Evolutionary conservation across 2,888 invertebrate species (phyloP).

Genomic region (Acanthopleura granulata): DNA sequence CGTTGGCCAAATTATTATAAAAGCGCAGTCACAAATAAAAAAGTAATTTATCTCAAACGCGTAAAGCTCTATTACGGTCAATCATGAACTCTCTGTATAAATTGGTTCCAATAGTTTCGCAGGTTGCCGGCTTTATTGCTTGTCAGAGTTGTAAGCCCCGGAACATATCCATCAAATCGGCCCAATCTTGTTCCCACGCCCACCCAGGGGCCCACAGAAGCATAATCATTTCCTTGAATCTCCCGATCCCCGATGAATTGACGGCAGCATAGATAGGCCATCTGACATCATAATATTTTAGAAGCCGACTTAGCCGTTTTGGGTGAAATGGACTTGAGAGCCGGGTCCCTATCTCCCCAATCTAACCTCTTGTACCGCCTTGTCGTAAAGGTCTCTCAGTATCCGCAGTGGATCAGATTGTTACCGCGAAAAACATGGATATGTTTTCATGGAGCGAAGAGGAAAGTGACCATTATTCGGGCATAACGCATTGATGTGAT

Average conservation of each 20-base stretch:
- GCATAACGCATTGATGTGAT: no score
- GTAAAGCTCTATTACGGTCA: background rate
- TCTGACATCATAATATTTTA: no score
- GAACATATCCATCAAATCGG: slow-evolving; percentile 1
- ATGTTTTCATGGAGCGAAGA: no score
- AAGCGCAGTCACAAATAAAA: background rate
- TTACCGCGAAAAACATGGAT: no score
- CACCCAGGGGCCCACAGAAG: background rate
- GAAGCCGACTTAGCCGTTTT: no score
- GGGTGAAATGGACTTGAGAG: no score
- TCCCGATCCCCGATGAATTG: background rate
- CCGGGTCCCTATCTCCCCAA: no score
- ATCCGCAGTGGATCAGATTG: no score
- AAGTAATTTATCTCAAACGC: background rate
- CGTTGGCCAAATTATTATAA: background rate
- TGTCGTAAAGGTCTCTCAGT: no score
- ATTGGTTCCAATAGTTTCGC: background rate
- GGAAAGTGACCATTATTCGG: no score
- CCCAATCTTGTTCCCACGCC: slow-evolving; percentile 5
- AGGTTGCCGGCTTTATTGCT: background rate
- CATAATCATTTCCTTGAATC: background rate
- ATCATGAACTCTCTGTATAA: background rate
- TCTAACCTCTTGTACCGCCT: no score
- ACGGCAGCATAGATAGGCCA: background rate
- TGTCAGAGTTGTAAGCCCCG: background rate